Evolutionary conservation across 2,888 invertebrate genomes (phyloP).

Genomic region (Opisthograptis luteolata): DNA sequence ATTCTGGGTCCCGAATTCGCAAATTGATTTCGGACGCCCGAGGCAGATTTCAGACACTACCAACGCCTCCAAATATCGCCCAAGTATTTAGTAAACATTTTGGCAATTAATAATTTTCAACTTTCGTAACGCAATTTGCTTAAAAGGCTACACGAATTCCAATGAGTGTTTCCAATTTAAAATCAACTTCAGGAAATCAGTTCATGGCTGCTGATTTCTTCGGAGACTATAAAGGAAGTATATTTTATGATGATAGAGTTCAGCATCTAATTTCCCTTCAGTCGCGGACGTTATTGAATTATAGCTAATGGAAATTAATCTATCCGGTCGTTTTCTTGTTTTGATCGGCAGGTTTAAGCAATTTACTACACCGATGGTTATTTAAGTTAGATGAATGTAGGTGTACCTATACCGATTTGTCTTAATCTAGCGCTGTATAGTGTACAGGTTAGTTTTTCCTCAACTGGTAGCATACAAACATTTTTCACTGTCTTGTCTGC

Average conservation of each 20-base stretch:
- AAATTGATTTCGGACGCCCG: conserved; percentile 21
- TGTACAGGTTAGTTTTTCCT: conserved; percentile 7
- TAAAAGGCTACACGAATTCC: conserved; percentile 27
- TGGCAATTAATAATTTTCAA: conserved; percentile 28
- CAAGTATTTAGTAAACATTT: conserved; percentile 33
- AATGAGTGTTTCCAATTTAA: conserved; percentile 30
- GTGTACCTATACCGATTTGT: too few species aligned
- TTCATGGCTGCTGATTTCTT: conserved; percentile 53
- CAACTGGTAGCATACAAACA: not conserved
- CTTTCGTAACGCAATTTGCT: conserved; percentile 27
- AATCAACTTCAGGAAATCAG: conserved; percentile 42
- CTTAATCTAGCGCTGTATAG: conserved; percentile 4
- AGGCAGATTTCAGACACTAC: conserved; percentile 24
- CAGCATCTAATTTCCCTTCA: conserved; percentile 69
- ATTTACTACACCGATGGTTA: not conserved
- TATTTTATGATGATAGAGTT: conserved; percentile 66
- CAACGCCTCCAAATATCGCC: conserved; percentile 23
- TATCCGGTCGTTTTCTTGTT: conserved; percentile 39
- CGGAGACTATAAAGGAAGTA: conserved; percentile 49
- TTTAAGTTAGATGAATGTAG: not conserved
- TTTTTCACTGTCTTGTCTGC: conserved; percentile 10
- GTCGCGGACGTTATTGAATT: conserved; percentile 56
- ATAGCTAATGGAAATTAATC: conserved; percentile 54
- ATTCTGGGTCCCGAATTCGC: conserved; percentile 15
- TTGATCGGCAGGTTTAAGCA: conserved; percentile 29